These are phyloP conservation scores for Conops quadrifasciatus DNA, from an alignment of 2,888 invertebrate genomes.

Conservation along the genomic window DNA sequence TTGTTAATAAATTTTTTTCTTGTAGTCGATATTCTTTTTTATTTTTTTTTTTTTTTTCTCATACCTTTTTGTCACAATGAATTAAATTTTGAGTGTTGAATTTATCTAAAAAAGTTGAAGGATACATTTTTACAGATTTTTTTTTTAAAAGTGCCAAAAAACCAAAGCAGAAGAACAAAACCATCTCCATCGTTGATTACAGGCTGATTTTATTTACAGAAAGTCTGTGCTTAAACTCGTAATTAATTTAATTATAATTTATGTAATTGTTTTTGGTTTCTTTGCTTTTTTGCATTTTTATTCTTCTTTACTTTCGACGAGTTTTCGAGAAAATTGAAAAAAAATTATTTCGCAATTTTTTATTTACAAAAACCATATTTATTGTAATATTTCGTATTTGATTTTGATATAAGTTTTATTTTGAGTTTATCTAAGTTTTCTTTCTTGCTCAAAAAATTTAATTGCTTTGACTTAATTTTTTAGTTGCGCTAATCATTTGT, in stretches of 20 bases:
- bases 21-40: slow-evolving; percentile 3
- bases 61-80: background rate
- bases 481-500: no score
- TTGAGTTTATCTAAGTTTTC: no score
- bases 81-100: background rate
- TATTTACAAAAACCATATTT: no score
- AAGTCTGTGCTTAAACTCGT: background rate
- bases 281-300: no score
- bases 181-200: no score
- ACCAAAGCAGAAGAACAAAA: background rate
- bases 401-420: no score
- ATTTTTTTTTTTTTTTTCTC: background rate
- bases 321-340: slow-evolving; percentile 13
- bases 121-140: background rate
- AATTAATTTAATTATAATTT: slow-evolving; percentile 19
- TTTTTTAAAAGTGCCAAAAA: background rate
- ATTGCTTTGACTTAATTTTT: no score
- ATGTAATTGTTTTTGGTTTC: no score
- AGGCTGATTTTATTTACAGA: no score
- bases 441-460: no score
- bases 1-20: background rate
- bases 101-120: background rate
- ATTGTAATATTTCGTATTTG: no score
- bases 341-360: slow-evolving; percentile 1
- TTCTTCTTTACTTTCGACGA: background rate